Base-by-base conservation (phyloP, 2,888 invertebrate species). In the Tiphia femorata region DNA sequence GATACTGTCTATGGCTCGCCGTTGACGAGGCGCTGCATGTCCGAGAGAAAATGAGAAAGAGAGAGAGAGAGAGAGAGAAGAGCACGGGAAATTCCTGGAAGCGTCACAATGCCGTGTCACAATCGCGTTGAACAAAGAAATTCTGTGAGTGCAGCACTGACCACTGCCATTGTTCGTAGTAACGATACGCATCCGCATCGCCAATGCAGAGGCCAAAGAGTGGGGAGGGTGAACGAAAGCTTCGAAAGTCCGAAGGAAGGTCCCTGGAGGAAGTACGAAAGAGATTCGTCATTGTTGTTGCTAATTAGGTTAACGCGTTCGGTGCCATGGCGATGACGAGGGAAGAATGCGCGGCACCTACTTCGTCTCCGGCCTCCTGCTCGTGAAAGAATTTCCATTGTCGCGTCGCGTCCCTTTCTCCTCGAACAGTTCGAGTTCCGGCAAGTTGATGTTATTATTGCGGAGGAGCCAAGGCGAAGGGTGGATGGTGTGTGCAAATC, bases 251-350 rank as follows among this genome's bases (percentile, higher is more conserved):
- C 29, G 35, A 10, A 30, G 25, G 29, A 27, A 17, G 10, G 8
- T n/a, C 40, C 37, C 40, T 49, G 29, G 35, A 41, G 48, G 49
- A 55, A 58, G 30, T 10, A 30, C 12, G 50, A 50, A n/a, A 42
- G 37, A 35, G 50, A 55, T 62, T 53, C 57, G 60, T 61, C 51
- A 55, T 54, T 49, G 54, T 50, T 49, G 51, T 48, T 35, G 37
- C 53, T 67, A 67, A 67, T 67, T 64, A 52, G 61, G 56, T 67
- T 67, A 67, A 67, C 47, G 63, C 41, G 54, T 50, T 37, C 38
- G 19, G 40, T 41, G 20, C 33, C 25, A 25, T 5, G 6, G 5
- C 25, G 8, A 6, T n/a, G n/a, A n/a, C n/a, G n/a, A n/a, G n/a
- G 8, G 25, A 25, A 5, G 25, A 6, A 38, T n/a, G 42, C 42